phyloP scores from a whole-genome alignment of 2,113 vertebrate genomes.

The Paratilapia polleni region DNA sequence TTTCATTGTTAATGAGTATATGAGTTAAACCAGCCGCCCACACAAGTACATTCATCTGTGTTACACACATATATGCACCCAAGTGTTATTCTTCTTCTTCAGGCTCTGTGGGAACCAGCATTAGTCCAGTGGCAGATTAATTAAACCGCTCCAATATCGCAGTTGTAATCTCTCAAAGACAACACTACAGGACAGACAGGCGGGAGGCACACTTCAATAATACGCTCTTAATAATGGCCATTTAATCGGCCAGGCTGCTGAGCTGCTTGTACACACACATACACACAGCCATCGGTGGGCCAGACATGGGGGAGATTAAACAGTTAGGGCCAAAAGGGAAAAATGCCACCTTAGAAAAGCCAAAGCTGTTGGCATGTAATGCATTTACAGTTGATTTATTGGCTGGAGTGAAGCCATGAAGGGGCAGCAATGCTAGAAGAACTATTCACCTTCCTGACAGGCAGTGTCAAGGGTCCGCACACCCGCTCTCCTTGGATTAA shows the following conservation, averaged over 20 bases:
- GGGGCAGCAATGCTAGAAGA: conserved; percentile 12
- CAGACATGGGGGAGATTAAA: conserved; percentile 63
- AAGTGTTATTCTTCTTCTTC: conserved; percentile 51
- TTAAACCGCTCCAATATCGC: conserved; percentile 71
- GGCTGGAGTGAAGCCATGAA: conserved; percentile 54
- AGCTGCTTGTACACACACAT: conserved; percentile 56
- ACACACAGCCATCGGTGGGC: conserved; percentile 38
- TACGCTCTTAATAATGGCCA: conserved; percentile 66
- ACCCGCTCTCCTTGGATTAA: conserved; percentile 30
- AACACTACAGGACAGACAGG: conserved; percentile 70
- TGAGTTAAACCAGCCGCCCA: conserved; percentile 21
- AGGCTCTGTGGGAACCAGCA: conserved; percentile 67
- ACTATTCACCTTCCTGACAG: conserved; percentile 56
- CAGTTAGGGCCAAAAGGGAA: conserved; percentile 57
- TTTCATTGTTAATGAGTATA: conserved; percentile 40
- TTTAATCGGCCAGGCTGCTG: conserved; percentile 59
- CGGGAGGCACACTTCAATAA: conserved; percentile 70
- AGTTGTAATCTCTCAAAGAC: conserved; percentile 74
- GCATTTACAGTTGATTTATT: conserved; percentile 69
- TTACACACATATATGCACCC: conserved; percentile 23
- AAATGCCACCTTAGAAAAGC: conserved; percentile 67
- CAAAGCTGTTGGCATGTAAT: conserved; percentile 60
- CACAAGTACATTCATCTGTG: conserved; percentile 18
- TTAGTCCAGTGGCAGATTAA: conserved; percentile 66
- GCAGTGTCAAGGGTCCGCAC: conserved; percentile 24